Conservation (phyloP, 2,888 invertebrate genomes). For the Drosophila mimetica region DNA sequence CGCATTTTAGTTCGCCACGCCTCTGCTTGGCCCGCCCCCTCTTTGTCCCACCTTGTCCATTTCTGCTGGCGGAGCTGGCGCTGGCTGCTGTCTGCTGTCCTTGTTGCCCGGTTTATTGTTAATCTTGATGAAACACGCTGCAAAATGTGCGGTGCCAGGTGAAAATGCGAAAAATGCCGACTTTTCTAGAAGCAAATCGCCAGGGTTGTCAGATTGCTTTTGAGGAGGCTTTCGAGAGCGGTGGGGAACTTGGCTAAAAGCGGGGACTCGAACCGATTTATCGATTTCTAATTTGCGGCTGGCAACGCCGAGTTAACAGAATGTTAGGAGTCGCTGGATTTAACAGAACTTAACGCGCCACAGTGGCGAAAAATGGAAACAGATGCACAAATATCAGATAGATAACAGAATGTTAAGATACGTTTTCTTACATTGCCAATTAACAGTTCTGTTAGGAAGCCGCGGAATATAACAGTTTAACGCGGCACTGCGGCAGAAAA, state of each 20-base stretch:
- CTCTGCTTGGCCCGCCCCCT: background rate
- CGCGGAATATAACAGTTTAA: too few relatives aligned
- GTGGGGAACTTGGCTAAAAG: background rate
- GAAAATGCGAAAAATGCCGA: slow-evolving; percentile 70
- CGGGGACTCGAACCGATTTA: background rate
- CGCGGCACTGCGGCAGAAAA: too few relatives aligned
- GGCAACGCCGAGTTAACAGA: too few relatives aligned
- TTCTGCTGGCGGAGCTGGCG: slow-evolving; percentile 13
- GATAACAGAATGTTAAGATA: too few relatives aligned
- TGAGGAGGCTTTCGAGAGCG: background rate
- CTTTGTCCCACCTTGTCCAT: slow-evolving; percentile 74
- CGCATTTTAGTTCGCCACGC: slow-evolving; percentile 15
- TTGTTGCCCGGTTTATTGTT: background rate
- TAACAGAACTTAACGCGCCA: too few relatives aligned
- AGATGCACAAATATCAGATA: too few relatives aligned
- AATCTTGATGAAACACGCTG: slow-evolving; percentile 30
- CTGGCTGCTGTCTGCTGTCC: slow-evolving; percentile 1
- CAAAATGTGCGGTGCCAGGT: slow-evolving; percentile 4
- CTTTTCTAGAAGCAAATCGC: slow-evolving; percentile 66
- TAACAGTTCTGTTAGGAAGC: too few relatives aligned
- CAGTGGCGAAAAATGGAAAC: too few relatives aligned
- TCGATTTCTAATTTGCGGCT: too few relatives aligned
- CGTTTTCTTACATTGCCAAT: too few relatives aligned
- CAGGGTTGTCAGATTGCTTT: slow-evolving; percentile 17
- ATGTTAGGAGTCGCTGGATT: too few relatives aligned